A percentile compares a stretch with the other conserved stretches of the same genome.
phyloP scores from a whole-genome alignment of 2,113 vertebrate genomes.

The Hylia prasina region DNA sequence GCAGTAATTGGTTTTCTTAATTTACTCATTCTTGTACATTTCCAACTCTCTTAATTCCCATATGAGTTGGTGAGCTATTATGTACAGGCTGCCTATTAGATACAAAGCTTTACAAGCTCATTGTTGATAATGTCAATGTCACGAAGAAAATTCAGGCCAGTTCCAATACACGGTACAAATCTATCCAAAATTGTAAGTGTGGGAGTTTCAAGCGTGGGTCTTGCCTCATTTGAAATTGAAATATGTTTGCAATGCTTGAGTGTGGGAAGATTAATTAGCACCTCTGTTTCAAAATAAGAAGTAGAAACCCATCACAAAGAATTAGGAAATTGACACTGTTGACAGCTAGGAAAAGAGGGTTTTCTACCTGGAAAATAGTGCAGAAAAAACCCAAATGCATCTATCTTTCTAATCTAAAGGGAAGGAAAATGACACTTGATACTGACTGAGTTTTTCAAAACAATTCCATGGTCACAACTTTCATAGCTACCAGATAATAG shows the following conservation, averaged over 20 bases:
- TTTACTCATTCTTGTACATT: conserved; percentile 23
- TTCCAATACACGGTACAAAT: conserved; percentile 52
- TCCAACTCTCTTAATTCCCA: neutral
- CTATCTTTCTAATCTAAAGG: conserved; percentile 24
- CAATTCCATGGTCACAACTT: neutral
- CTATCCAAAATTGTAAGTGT: conserved; percentile 69
- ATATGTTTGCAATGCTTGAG: conserved; percentile 77
- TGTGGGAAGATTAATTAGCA: conserved; percentile 90
- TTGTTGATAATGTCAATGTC: conserved; percentile 43
- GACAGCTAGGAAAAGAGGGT: conserved; percentile 60
- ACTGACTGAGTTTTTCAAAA: neutral
- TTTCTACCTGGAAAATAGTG: conserved; percentile 67
- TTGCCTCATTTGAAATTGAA: conserved; percentile 80
- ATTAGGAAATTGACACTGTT: conserved; percentile 71
- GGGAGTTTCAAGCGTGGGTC: conserved; percentile 59
- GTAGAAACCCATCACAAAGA: conserved; percentile 72
- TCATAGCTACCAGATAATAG: neutral
- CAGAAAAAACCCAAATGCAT: conserved; percentile 60
- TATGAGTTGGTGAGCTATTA: neutral
- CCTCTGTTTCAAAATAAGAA: conserved; percentile 82
- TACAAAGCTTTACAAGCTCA: conserved; percentile 30
- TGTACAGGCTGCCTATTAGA: conserved; percentile 17
- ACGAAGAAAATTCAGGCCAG: conserved; percentile 60
- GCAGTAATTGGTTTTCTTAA: neutral
- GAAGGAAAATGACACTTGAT: conserved; percentile 17